Evolutionary conservation across 2,888 invertebrate genomes (phyloP), one percentile per base, ranked within the genome.

Genomic region (Schizotus pectinicornis): DNA sequence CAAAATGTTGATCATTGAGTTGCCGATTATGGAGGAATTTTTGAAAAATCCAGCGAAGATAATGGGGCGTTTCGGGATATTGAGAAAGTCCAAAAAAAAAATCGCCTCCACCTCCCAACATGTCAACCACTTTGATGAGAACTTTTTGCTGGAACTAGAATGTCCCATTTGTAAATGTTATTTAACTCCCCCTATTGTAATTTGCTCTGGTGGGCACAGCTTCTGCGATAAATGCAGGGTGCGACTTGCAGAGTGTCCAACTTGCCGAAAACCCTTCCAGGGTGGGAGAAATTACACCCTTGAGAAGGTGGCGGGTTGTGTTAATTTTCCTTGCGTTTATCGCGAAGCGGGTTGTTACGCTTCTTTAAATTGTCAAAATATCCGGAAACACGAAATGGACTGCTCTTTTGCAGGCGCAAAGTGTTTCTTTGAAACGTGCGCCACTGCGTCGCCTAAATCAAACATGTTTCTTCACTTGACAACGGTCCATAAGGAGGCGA

Each of bases 391-490:
- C 8, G 46, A 54, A 22, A n/a, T 11, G 30, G 41, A 39, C 14
- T 54, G 53, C n/a, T 36, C 13, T 6, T 54, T 54, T 34, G 46
- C 53, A 1, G 53, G 53, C 7, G 39, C 8, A n/a, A 45, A 46
- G 9, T 54, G 53, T 31, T 54, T 32, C 33, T 34, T 46, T 7
- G 11, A 32, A 42, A 49, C 33, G 7, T 22, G 22, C 22, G 3
- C 3, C 5, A 8, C 6, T 9, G 14, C 37, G 8, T 35, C 37
- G 3, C 32, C 42, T 22, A 33, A 51, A n/a, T 36, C 47, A 8
- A 59, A 62, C 30, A 37, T 59, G 33, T 45, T 62, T 9, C 39
- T 42, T 6, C 62, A 62, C 14, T 48, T 62, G 14, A 53, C 43
- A 7, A 32, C 50, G 12, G 47, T 47, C 14, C 62, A 62, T 35